phyloP scores from a whole-genome alignment of 2,797 vertebrate species.

The Halcyon badia region DNA sequence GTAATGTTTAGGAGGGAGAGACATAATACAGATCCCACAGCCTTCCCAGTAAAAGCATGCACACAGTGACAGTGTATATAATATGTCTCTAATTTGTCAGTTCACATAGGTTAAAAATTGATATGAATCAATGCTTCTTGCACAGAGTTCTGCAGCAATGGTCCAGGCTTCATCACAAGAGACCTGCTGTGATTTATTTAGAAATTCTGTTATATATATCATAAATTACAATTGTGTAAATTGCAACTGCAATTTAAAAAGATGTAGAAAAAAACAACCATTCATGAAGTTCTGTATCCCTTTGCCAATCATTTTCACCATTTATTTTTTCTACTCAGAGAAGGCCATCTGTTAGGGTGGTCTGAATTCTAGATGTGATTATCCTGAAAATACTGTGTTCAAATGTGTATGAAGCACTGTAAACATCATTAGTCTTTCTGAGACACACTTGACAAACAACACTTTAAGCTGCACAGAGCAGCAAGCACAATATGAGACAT shows the following conservation, averaged over 20 bases:
- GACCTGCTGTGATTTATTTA: neutral
- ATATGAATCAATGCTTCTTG: neutral
- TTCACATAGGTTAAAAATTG: neutral
- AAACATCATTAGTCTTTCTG: slow-evolving; percentile 28
- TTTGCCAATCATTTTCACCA: neutral
- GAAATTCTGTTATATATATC: neutral
- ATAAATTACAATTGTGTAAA: neutral
- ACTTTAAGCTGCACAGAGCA: neutral
- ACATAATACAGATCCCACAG: neutral
- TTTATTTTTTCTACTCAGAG: neutral
- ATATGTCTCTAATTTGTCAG: neutral
- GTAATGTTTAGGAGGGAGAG: neutral
- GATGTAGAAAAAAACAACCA: neutral
- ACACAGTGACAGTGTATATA: neutral
- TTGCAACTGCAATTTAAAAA: neutral
- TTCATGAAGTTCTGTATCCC: neutral
- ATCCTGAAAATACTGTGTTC: neutral
- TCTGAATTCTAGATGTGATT: neutral
- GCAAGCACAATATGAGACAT: neutral
- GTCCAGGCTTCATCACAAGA: neutral
- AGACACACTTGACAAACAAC: neutral
- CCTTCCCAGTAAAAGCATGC: neutral
- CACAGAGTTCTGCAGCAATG: neutral
- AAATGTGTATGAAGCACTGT: neutral
- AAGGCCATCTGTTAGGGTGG: neutral